A percentile compares a stretch with the other conserved stretches of the same genome.
Conservation (phyloP, 2,797 vertebrate species). For the Otolemur crassicaudatus region DNA sequence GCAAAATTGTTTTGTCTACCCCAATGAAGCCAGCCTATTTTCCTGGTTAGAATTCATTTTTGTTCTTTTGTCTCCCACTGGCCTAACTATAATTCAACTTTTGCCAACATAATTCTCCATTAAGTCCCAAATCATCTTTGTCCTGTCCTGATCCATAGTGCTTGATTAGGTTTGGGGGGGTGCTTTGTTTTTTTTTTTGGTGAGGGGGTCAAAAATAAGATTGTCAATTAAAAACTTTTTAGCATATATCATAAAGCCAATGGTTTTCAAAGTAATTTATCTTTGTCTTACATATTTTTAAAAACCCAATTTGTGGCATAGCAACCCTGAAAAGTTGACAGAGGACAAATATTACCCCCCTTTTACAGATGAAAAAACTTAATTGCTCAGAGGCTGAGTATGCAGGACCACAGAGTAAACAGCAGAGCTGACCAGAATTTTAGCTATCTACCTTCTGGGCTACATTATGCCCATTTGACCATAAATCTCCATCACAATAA, state of each 20-base stretch:
- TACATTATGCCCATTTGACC: neutral
- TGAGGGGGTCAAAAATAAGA: conserved; percentile 73
- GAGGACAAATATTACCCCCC: conserved; percentile 72
- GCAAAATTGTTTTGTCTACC: neutral
- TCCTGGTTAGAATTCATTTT: conserved; percentile 30
- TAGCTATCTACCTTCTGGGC: neutral
- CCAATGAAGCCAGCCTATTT: conserved; percentile 55
- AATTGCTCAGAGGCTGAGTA: conserved; percentile 42
- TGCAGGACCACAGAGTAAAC: neutral
- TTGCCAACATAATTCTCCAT: neutral
- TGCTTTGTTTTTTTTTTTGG: conserved; percentile 65
- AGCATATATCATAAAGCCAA: conserved; percentile 68
- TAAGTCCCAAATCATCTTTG: conserved; percentile 25
- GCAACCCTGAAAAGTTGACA: conserved; percentile 67
- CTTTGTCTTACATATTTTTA: conserved; percentile 40
- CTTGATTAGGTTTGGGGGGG: neutral
- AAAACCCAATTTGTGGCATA: conserved; percentile 74
- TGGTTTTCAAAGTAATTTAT: conserved; percentile 66
- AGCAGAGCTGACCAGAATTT: neutral
- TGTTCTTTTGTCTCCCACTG: conserved; percentile 20
- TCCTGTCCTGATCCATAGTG: neutral
- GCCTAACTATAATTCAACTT: conserved; percentile 35
- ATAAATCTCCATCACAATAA: neutral
- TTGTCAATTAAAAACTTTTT: conserved; percentile 61
- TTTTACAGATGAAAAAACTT: conserved; percentile 83